A percentile compares a stretch with the other conserved stretches of the same genome.
phyloP scores from a whole-genome alignment of 2,113 vertebrate species.

The Elaphurus davidianus region DNA sequence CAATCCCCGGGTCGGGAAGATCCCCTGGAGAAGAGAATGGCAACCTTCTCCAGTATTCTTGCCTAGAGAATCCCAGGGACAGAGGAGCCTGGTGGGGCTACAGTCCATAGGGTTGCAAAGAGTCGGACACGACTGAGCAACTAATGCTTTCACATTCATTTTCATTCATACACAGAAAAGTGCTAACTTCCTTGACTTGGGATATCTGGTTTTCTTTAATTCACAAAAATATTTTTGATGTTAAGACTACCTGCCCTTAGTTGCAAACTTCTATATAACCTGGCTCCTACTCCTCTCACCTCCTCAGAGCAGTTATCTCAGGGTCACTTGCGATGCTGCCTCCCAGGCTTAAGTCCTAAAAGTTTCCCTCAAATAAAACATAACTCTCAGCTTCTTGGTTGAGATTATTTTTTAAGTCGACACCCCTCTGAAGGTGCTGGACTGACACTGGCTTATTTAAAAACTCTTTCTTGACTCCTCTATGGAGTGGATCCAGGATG shows the following conservation, averaged over 20 bases:
- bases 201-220: background rate
- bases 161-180: background rate
- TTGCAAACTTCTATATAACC: background rate
- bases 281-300: background rate
- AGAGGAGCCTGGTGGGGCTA: background rate
- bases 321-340: background rate
- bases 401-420: background rate
- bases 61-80: background rate
- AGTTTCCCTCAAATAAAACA: background rate
- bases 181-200: background rate
- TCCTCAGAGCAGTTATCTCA: background rate
- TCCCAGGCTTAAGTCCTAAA: background rate
- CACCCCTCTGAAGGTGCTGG: background rate
- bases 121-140: background rate
- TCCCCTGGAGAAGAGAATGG: background rate
- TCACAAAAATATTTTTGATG: background rate
- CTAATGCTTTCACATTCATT: background rate
- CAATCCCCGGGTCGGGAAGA: background rate
- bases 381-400: background rate
- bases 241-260: background rate
- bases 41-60: background rate
- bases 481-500: background rate
- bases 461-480: background rate
- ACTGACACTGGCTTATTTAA: background rate
- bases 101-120: background rate